phyloP scores from a whole-genome alignment of 2,888 invertebrate genomes.

The Carabus problematicus region DNA sequence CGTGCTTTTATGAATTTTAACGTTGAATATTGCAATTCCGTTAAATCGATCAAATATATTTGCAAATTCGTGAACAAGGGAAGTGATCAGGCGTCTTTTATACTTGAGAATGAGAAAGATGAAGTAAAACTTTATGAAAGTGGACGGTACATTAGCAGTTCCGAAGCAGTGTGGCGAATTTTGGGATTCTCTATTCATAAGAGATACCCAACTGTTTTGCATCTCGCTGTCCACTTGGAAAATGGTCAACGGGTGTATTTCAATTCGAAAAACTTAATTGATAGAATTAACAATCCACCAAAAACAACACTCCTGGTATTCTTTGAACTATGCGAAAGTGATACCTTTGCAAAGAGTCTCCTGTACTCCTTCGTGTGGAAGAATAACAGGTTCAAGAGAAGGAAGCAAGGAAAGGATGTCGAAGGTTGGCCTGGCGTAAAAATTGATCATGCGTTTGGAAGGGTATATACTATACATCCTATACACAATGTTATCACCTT shows the following conservation, averaged over 20 bases:
- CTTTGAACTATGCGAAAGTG: conserved; percentile 42
- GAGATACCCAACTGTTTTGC: conserved; percentile 49
- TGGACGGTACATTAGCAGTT: no score
- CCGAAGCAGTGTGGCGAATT: conserved; percentile 50
- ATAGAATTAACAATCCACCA: conserved; percentile 47
- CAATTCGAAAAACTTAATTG: conserved; percentile 43
- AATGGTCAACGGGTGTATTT: conserved; percentile 44
- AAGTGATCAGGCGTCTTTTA: no score
- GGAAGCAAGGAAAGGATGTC: conserved; percentile 44
- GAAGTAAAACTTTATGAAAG: conserved; percentile 48
- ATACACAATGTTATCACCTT: conserved; percentile 42
- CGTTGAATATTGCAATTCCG: no score
- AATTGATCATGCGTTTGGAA: conserved; percentile 36
- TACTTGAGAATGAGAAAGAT: conserved; percentile 47
- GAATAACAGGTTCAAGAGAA: conserved; percentile 30
- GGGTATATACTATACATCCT: conserved; percentile 44
- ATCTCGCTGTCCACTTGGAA: conserved; percentile 47
- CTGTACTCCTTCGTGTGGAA: conserved; percentile 46
- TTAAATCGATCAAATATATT: no score
- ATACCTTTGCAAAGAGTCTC: conserved; percentile 44
- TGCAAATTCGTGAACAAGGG: no score
- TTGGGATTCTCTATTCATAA: conserved; percentile 48
- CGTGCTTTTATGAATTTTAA: no score
- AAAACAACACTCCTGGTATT: conserved; percentile 49
- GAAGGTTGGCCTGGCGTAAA: conserved; percentile 23